phyloP scores from a whole-genome alignment of 2,113 vertebrate genomes.

The Eretmochelys imbricata region DNA sequence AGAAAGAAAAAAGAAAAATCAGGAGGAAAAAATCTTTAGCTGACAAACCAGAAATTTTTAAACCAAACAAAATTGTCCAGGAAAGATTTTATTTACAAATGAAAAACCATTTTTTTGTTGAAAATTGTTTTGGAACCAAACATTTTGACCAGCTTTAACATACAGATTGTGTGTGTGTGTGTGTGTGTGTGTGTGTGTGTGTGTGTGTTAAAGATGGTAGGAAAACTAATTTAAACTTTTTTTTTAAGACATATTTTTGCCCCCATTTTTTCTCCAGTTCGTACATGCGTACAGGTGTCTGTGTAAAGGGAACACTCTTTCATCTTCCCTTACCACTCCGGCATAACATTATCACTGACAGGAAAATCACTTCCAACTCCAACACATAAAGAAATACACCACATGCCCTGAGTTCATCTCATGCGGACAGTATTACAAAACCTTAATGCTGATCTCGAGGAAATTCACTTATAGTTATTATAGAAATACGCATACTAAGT shows the following conservation, averaged over 20 bases:
- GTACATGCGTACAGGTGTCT: not conserved
- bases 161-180: no score
- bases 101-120: not conserved
- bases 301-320: not conserved
- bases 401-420: not conserved
- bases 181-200: fast-evolving
- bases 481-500: no score
- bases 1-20: not conserved
- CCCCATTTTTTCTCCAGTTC: not conserved
- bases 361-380: not conserved
- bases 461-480: not conserved
- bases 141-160: not conserved
- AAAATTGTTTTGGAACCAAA: not conserved
- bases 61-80: not conserved
- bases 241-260: not conserved
- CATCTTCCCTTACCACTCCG: not conserved
- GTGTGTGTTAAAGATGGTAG: fast-evolving
- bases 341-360: not conserved
- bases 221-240: no score
- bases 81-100: not conserved
- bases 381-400: not conserved
- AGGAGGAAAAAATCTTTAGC: not conserved
- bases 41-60: not conserved
- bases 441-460: not conserved
- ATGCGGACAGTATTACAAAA: not conserved